Base-by-base conservation (phyloP, 2,113 vertebrate genomes). In the Calonectris borealis region DNA sequence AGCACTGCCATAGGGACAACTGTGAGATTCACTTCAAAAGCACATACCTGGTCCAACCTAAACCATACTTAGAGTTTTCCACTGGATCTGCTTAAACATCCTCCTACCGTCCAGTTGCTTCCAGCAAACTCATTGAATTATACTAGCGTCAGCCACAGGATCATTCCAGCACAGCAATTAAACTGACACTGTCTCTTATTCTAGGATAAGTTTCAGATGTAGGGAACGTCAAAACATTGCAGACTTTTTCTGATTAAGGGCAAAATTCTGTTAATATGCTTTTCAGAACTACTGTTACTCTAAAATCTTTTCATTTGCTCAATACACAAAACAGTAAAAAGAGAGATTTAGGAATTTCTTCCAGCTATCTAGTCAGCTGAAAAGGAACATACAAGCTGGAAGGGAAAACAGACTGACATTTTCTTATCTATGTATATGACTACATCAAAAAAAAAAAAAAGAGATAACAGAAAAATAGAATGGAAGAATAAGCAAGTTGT, bases 1-100 rank as follows among this genome's bases (percentile, higher is more conserved):
- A 34, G 71, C 57, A 36, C 46, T 55, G 26, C 0, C 0, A 31
- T 0, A 21, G 38, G 48, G 34, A 51, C 16, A 86, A 29, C 24
- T 17, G 2, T 1, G 8, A 73, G n/a, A 54, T 26, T 38, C 51
- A 31, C 27, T 58, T 65, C 68, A 44, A 60, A 66, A 81, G 15
- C 49, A 20, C 13, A 1, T 17, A 26, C 25, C 40, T 32, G 13
- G 8, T 22, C 49, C 16, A 58, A 58, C 10, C 22, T 16, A 64
- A 55, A 62, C 13, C 24, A 48, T 27, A 7, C 32, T 52, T 36
- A 7, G 9, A 18, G 6, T 81, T 85, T 77, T 26, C 46, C 20
- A n/a, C 3, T 46, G 32, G 4, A 54, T 60, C 38, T 83, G 36
- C 72, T 52, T 42, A 57, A 68, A 90, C 6, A 2, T 25, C 15